These are phyloP conservation scores for Anoplolepis gracilipes DNA, from an alignment of 1,140 invertebrate genomes.

Conservation along the genomic window DNA sequence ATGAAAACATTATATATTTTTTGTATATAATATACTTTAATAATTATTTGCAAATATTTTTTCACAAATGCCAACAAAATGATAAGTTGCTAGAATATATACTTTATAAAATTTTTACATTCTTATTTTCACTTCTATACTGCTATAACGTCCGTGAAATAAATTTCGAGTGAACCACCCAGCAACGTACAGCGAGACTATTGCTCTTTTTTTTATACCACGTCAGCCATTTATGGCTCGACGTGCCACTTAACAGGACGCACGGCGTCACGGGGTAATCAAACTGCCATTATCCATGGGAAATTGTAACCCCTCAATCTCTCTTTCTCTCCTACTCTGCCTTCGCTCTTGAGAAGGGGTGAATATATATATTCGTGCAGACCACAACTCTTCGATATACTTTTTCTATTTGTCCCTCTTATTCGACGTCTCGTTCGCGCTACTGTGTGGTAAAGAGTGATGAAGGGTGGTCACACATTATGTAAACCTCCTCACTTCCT, in stretches of 20 bases:
- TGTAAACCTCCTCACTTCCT: constrained; percentile 62
- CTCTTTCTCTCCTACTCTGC: constrained; percentile 49
- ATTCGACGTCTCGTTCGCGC: constrained; percentile 24
- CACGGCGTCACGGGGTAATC: constrained; percentile 84
- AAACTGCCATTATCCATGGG: constrained; percentile 85
- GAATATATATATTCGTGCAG: constrained; percentile 57
- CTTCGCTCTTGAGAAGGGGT: constrained; percentile 45
- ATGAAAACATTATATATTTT: background rate
- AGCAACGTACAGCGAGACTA: constrained; percentile 29
- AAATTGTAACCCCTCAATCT: constrained; percentile 81
- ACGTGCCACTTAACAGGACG: constrained; percentile 82
- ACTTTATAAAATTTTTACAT: background rate
- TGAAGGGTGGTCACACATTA: constrained; percentile 64
- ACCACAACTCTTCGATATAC: constrained; percentile 34
- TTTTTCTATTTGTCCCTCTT: constrained; percentile 39
- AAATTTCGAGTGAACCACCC: background rate
- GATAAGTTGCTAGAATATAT: background rate
- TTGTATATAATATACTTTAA: background rate
- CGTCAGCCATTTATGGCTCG: constrained; percentile 74
- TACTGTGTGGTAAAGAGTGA: constrained; percentile 44
- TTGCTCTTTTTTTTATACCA: constrained; percentile 69
- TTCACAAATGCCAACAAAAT: background rate
- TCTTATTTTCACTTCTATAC: background rate
- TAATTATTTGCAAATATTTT: constrained; percentile 14
- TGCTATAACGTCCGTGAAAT: background rate